phyloP scores from a whole-genome alignment of 2,113 vertebrate species.

The Procapra przewalskii region DNA sequence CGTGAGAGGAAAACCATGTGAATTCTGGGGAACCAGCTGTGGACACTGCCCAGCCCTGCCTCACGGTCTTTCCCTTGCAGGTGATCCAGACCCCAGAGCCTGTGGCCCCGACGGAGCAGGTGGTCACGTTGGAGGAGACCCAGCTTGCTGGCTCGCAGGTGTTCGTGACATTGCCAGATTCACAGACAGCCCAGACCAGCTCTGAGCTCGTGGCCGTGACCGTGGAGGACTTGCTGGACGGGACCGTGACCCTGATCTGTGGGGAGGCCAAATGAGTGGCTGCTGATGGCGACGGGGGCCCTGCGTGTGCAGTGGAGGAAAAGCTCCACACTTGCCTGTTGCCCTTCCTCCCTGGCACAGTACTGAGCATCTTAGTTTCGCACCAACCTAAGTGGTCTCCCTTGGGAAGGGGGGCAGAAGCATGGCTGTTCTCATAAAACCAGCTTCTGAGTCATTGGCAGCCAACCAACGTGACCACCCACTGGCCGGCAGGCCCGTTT shows the following conservation, averaged over 20 bases:
- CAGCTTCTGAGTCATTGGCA: accelerated
- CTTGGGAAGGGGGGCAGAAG: background rate
- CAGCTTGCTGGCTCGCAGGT: constrained; percentile 82
- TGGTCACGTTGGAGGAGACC: constrained; percentile 77
- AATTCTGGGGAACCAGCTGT: background rate
- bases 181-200: constrained; percentile 63
- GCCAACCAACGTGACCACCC: background rate
- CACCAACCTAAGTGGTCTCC: background rate
- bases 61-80: constrained; percentile 69
- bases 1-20: background rate
- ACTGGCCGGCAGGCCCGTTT: background rate
- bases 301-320: background rate
- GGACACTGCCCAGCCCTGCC: constrained; percentile 26
- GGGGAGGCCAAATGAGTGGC: constrained; percentile 77
- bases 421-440: background rate
- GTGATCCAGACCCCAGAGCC: constrained; percentile 76
- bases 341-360: background rate
- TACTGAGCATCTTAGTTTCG: background rate
- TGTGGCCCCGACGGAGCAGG: constrained; percentile 68
- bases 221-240: constrained; percentile 87
- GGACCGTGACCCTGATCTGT: constrained; percentile 86
- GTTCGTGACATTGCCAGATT: constrained; percentile 82
- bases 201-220: constrained; percentile 86
- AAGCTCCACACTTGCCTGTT: background rate
- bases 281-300: accelerated